Evolutionary conservation across 2,113 vertebrate species (phyloP).

Genomic region (Tricholaema leucomelas): DNA sequence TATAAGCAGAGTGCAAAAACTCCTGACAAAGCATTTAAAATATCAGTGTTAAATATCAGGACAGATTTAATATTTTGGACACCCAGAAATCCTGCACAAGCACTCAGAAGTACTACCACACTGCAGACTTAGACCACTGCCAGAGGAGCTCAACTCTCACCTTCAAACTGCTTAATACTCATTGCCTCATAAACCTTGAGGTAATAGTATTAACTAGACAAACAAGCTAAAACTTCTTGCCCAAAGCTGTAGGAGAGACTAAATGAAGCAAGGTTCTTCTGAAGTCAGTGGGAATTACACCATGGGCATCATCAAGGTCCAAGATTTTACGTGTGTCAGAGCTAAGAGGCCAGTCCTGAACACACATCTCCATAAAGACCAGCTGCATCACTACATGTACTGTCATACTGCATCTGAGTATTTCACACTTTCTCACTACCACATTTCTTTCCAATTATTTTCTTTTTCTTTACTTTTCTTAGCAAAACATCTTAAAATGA

Average conservation of each 20-base stretch:
- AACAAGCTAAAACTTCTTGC: background rate
- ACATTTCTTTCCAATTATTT: background rate
- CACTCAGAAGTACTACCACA: background rate
- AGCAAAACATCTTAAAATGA: background rate
- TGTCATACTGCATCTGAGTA: background rate
- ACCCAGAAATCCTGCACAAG: background rate
- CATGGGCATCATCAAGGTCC: background rate
- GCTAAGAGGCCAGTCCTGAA: background rate
- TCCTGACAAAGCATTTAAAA: background rate
- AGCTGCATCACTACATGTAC: background rate
- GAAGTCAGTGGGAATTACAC: background rate
- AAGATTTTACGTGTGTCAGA: background rate
- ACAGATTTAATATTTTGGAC: background rate
- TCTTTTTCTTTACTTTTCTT: background rate
- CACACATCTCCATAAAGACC: background rate
- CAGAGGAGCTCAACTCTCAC: background rate
- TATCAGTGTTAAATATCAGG: background rate
- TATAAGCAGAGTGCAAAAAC: background rate
- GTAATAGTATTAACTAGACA: background rate
- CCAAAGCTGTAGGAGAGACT: background rate
- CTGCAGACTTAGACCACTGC: background rate
- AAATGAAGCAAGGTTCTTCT: background rate
- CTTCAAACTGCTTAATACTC: background rate
- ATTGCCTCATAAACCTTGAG: background rate
- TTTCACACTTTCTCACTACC: background rate